Percentiles rank a stretch among this genome's conserved stretches.
These are phyloP conservation scores for Okapia johnstoni DNA, from an alignment of 2,113 vertebrate genomes.

Conservation along the genomic window DNA sequence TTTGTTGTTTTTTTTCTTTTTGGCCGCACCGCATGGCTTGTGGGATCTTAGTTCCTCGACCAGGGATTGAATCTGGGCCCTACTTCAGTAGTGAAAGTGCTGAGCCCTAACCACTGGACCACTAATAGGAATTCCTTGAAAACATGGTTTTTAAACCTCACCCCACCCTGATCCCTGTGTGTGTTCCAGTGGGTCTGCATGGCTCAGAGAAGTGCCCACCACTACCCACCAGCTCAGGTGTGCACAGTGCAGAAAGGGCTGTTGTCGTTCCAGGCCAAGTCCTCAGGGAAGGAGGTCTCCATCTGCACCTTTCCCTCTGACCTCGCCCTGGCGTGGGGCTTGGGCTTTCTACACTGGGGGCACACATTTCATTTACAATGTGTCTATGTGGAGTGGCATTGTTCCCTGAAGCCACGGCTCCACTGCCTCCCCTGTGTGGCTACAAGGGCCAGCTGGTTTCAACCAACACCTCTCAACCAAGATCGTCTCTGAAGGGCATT, in stretches of 20 bases:
- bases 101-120: background rate
- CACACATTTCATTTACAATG: background rate
- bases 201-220: background rate
- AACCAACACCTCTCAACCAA: background rate
- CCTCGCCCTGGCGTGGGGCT: background rate
- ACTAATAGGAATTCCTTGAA: background rate
- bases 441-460: background rate
- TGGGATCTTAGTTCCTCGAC: background rate
- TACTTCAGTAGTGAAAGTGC: background rate
- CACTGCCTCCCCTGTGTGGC: background rate
- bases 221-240: fast-evolving
- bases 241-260: fast-evolving
- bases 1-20: background rate
- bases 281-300: background rate
- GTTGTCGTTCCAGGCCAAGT: fast-evolving
- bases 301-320: background rate
- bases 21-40: background rate
- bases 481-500: background rate
- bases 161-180: background rate
- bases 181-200: fast-evolving
- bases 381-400: background rate
- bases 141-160: background rate
- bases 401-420: background rate
- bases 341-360: background rate
- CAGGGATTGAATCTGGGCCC: background rate